Evolutionary conservation across 2,888 invertebrate species (phyloP).

Genomic region (Athalia circularis): DNA sequence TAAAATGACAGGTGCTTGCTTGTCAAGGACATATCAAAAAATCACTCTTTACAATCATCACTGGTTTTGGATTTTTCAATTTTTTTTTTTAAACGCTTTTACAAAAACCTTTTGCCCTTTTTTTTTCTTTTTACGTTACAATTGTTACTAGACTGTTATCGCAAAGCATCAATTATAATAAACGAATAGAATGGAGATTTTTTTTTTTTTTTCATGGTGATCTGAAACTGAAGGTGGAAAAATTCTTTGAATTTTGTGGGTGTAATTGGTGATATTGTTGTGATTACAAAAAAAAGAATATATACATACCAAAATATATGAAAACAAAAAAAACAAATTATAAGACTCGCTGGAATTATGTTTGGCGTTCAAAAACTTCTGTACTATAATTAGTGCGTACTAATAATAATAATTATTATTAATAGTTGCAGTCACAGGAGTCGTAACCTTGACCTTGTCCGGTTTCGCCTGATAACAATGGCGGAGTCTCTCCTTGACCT

Average conservation of each 20-base stretch:
- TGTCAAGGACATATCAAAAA: background rate
- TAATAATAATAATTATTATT: slow-evolving; percentile 44
- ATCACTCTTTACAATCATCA: background rate
- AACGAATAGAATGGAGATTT: slow-evolving; percentile 34
- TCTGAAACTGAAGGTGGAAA: background rate
- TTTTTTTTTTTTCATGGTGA: slow-evolving; percentile 26
- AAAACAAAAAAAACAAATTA: background rate
- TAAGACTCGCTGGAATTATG: slow-evolving; percentile 48
- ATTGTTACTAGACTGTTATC: slow-evolving; percentile 16
- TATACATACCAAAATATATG: background rate
- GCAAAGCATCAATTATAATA: slow-evolving; percentile 17
- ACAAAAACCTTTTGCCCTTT: background rate
- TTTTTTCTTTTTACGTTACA: slow-evolving; percentile 17
- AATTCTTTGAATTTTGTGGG: background rate
- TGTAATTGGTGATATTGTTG: background rate
- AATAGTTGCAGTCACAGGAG: slow-evolving; percentile 68
- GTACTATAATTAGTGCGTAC: slow-evolving; percentile 12
- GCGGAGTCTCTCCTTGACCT: slow-evolving; percentile 59
- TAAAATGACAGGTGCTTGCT: background rate
- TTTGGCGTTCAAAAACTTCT: slow-evolving; percentile 41
- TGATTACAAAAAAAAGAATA: background rate
- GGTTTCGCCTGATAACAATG: slow-evolving; percentile 51
- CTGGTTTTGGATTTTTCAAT: slow-evolving; percentile 16
- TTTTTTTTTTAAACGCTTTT: slow-evolving; percentile 19
- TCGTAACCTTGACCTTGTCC: slow-evolving; percentile 63